Percentiles rank a stretch among this genome's conserved stretches.
Conservation (phyloP, 2,113 vertebrate species). For the Hirundichthys speculiger region DNA sequence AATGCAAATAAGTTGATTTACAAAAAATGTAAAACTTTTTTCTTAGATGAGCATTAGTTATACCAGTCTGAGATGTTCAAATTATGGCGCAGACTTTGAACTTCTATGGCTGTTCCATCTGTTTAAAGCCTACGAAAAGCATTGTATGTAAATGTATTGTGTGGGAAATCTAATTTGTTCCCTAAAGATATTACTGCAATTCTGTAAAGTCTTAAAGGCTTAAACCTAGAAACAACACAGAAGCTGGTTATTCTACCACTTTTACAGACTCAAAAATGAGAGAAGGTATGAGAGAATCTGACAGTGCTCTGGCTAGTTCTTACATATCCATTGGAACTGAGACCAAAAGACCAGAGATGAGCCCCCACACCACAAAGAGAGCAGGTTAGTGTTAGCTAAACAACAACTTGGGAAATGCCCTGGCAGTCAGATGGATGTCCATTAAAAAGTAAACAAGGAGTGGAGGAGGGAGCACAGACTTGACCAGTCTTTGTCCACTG, state of each 20-base stretch:
- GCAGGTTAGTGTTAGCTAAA: conserved; percentile 63
- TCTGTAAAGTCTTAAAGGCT: conserved; percentile 38
- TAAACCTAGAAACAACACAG: conserved; percentile 39
- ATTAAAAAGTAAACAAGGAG: conserved; percentile 57
- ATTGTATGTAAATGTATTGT: conserved; percentile 1
- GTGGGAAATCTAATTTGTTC: conserved; percentile 26
- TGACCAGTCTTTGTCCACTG: conserved; percentile 62
- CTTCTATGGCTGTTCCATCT: too few species aligned
- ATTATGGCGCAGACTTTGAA: conserved; percentile 3
- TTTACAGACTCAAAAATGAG: conserved; percentile 20
- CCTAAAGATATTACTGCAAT: conserved; percentile 17
- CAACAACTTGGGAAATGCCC: conserved; percentile 58
- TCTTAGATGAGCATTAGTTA: conserved; percentile 7
- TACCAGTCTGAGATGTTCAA: conserved; percentile 10
- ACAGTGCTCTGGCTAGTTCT: conserved; percentile 49
- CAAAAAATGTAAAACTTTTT: conserved; percentile 8
- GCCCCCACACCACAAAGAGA: conserved; percentile 38
- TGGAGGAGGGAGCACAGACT: conserved; percentile 31
- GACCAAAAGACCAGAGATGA: conserved; percentile 40
- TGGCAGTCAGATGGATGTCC: conserved; percentile 60
- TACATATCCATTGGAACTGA: conserved; percentile 24
- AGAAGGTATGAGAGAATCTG: conserved; percentile 14
- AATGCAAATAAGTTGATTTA: too few species aligned
- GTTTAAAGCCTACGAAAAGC: not conserved
- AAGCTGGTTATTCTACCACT: conserved; percentile 18